Conservation (phyloP, 35 echinoderm and acorn worm genomes). For the Ophioderma brevispina region DNA sequence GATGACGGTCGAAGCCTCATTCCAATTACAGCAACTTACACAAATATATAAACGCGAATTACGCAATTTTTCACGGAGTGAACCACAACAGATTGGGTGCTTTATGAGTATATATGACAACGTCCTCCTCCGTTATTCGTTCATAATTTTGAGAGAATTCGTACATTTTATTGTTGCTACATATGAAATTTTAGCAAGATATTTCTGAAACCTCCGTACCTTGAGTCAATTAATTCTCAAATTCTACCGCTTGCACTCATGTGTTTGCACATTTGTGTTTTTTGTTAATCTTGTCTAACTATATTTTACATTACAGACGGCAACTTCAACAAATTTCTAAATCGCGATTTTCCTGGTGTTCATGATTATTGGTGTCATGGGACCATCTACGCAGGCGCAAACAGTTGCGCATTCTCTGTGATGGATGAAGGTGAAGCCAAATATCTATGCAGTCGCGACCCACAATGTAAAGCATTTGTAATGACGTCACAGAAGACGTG, state of each 20-base stretch:
- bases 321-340: neutral
- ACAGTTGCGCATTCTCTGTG: constrained; percentile 72
- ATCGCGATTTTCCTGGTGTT: constrained; percentile 21
- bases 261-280: constrained; percentile 11
- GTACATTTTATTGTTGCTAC: too few relatives aligned
- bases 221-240: neutral
- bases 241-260: neutral
- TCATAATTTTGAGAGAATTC: too few relatives aligned
- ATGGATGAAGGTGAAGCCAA: constrained; percentile 73
- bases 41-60: too few relatives aligned
- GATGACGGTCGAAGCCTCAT: too few relatives aligned
- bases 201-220: neutral
- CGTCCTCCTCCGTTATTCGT: too few relatives aligned
- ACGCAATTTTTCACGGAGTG: too few relatives aligned
- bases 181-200: too few relatives aligned
- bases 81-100: too few relatives aligned
- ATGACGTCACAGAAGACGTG: constrained; percentile 79
- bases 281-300: too few relatives aligned
- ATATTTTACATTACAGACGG: too few relatives aligned
- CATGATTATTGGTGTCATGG: constrained; percentile 80
- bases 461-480: constrained; percentile 67
- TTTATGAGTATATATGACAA: too few relatives aligned
- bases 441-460: constrained; percentile 55
- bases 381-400: constrained; percentile 34
- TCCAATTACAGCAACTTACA: too few relatives aligned